These are phyloP conservation scores for Chaetophractus vellerosus DNA, from an alignment of 2,797 vertebrate genomes.

Conservation along the genomic window DNA sequence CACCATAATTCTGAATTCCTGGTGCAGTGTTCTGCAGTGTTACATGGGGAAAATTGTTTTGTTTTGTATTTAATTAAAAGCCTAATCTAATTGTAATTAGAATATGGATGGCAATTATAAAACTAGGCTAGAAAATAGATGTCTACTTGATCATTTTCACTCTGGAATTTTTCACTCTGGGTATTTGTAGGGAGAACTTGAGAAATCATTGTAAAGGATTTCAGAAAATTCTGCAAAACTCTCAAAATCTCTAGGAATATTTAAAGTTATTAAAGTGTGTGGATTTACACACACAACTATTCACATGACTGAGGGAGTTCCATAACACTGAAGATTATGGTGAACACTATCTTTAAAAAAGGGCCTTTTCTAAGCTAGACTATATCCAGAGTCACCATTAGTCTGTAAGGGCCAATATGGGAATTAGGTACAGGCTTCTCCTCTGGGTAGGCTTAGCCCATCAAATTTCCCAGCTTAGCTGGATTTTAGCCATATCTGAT, in stretches of 20 bases:
- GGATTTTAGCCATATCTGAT: not conserved
- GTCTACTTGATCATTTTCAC: not conserved
- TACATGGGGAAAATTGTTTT: not conserved
- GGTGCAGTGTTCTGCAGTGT: not conserved
- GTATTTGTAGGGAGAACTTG: not conserved
- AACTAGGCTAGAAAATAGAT: not conserved
- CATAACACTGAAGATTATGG: too few species aligned
- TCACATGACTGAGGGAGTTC: not conserved
- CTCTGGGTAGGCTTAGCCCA: not conserved
- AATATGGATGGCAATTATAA: constrained; percentile 25
- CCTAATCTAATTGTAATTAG: constrained; percentile 26
- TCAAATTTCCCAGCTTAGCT: not conserved
- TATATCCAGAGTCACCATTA: not conserved
- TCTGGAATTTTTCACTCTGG: not conserved
- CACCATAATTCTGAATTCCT: not conserved
- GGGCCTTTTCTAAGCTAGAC: not conserved
- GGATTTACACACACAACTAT: not conserved
- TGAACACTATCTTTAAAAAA: not conserved
- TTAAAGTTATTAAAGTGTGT: not conserved
- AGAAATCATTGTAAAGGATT: not conserved
- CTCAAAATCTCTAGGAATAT: not conserved
- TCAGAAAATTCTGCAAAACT: constrained; percentile 12
- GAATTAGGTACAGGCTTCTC: not conserved
- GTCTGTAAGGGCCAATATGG: not conserved
- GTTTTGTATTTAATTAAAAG: constrained; percentile 45